phyloP scores from a whole-genome alignment of 2,113 vertebrate species.

The Chrysemys picta region DNA sequence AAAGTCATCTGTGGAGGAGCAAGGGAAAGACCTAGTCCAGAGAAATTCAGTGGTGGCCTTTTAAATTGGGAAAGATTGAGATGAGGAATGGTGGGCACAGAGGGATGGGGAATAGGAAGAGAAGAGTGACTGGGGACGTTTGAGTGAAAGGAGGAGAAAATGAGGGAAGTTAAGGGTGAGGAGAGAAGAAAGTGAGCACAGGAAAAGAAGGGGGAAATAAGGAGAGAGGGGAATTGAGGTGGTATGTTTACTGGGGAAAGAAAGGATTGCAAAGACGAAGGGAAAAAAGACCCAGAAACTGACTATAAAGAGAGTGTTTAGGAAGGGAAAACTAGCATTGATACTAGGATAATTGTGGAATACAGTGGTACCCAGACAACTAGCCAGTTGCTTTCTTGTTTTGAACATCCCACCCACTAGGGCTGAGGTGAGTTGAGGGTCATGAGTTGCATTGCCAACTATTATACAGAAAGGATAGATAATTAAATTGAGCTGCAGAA shows the following conservation, averaged over 20 bases:
- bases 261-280: background rate
- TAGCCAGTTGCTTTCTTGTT: background rate
- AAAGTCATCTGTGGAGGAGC: background rate
- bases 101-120: background rate
- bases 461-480: background rate
- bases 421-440: background rate
- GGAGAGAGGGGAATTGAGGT: background rate
- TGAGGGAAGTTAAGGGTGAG: fast-evolving
- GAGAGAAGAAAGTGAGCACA: background rate
- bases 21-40: background rate
- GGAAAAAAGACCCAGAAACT: background rate
- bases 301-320: background rate
- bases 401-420: background rate
- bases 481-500: background rate
- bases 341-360: fast-evolving
- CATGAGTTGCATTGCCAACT: background rate
- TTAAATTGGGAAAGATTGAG: background rate
- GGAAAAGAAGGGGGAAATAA: background rate
- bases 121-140: fast-evolving
- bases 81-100: background rate
- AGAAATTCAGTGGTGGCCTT: background rate
- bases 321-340: background rate
- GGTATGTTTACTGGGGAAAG: background rate
- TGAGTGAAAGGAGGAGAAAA: background rate
- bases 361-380: background rate